phyloP scores from a whole-genome alignment of 37 sponge, comb jelly and placozoan species.

The Hormiphora californensis region DNA sequence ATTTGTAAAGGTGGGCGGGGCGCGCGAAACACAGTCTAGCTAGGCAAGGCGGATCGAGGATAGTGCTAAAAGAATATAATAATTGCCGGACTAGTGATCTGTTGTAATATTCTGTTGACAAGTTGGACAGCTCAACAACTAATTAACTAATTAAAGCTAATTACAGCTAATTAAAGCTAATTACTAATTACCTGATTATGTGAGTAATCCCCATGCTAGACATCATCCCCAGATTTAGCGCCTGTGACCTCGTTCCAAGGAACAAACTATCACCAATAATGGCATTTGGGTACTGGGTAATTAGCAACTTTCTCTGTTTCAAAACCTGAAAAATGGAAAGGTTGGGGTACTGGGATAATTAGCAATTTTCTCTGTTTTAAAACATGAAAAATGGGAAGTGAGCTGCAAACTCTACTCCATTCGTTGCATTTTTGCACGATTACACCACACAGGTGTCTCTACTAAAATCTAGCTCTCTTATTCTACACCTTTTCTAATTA shows the following conservation, averaged over 20 bases:
- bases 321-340: background rate
- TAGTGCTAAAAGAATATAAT: too few species aligned
- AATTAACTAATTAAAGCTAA: background rate
- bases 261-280: background rate
- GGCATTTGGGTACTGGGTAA: conserved; percentile 25
- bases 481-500: too few species aligned
- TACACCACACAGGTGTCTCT: too few species aligned
- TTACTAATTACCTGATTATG: conserved; percentile 34
- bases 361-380: conserved; percentile 27
- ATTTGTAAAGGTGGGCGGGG: too few species aligned
- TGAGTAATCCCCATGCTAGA: background rate
- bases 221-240: conserved; percentile 9
- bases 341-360: conserved; percentile 31
- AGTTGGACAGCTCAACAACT: background rate
- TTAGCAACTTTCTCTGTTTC: conserved; percentile 17
- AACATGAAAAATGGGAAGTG: background rate
- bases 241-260: background rate
- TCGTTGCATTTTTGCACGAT: too few species aligned
- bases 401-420: too few species aligned
- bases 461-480: too few species aligned
- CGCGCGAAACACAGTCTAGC: too few species aligned
- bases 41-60: too few species aligned
- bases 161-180: background rate
- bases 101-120: too few species aligned
- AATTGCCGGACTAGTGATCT: too few species aligned